Conservation (phyloP, 1,140 invertebrate genomes). For the Orius insidiosus region DNA sequence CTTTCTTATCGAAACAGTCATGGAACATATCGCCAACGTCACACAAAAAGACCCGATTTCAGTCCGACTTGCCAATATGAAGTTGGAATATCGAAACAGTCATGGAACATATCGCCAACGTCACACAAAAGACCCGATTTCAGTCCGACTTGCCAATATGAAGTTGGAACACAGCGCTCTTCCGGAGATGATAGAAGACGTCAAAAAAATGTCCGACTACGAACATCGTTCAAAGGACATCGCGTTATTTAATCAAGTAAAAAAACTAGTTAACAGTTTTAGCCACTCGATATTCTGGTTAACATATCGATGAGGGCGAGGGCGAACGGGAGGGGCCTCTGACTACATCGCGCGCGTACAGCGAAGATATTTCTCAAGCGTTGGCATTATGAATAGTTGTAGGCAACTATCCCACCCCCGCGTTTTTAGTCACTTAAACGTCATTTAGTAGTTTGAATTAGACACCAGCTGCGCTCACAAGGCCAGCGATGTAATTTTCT, state of each 20-base stretch:
- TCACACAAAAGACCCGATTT: constrained; percentile 43
- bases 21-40: constrained; percentile 57
- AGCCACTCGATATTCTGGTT: too few species aligned
- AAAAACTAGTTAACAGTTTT: too few species aligned
- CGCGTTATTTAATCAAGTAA: constrained; percentile 41
- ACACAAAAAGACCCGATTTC: constrained; percentile 47
- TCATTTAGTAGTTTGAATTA: too few species aligned
- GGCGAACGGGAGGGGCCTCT: too few species aligned
- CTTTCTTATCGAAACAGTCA: constrained; percentile 51
- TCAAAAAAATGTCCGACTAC: constrained; percentile 41
- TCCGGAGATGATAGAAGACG: constrained; percentile 33
- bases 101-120: constrained; percentile 60
- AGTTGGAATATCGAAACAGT: constrained; percentile 55
- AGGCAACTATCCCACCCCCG: too few species aligned
- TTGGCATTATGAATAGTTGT: too few species aligned
- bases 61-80: constrained; percentile 38
- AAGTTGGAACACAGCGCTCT: constrained; percentile 21
- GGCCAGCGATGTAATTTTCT: too few species aligned
- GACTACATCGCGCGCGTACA: too few species aligned
- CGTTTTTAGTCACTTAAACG: too few species aligned
- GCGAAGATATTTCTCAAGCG: too few species aligned
- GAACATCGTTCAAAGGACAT: constrained; percentile 34
- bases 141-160: constrained; percentile 36
- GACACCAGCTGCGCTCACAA: too few species aligned
- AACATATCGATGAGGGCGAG: too few species aligned